A percentile compares a stretch with the other conserved stretches of the same genome.
These are phyloP conservation scores for Galago senegalensis DNA, from an alignment of 2,797 vertebrate species.

Conservation along the genomic window DNA sequence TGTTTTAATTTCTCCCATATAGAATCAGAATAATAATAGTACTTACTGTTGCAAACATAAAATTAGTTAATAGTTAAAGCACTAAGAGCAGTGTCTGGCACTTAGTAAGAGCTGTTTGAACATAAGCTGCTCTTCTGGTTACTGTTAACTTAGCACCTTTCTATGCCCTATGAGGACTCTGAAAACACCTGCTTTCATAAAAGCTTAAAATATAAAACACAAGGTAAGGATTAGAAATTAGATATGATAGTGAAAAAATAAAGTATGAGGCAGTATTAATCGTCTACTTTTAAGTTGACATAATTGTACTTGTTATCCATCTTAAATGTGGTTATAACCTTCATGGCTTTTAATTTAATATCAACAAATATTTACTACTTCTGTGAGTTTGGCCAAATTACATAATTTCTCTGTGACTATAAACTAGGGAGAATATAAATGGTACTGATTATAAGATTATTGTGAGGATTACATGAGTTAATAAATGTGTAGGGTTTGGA, in stretches of 20 bases:
- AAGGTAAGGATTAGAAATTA: not conserved
- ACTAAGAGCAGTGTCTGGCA: not conserved
- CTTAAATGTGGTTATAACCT: not conserved
- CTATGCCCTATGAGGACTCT: not conserved
- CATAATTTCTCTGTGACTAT: too few species aligned
- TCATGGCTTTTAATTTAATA: not conserved
- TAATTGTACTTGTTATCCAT: not conserved
- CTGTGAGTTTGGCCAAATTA: not conserved
- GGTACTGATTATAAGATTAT: not conserved
- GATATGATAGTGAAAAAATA: not conserved
- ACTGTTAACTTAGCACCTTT: not conserved
- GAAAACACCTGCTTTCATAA: not conserved
- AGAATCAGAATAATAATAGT: not conserved
- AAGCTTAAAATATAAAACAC: not conserved
- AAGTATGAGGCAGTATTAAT: not conserved
- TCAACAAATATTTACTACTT: not conserved
- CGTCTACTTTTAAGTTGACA: not conserved
- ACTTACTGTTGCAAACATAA: not conserved
- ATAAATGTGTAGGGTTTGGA: not conserved
- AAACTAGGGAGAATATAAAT: not conserved
- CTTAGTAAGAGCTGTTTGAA: not conserved
- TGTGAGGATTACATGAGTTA: not conserved
- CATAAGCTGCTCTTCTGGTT: not conserved
- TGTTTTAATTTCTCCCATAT: not conserved
- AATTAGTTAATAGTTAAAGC: not conserved